phyloP scores from a whole-genome alignment of 2,888 invertebrate species.

The Thalpophila matura region DNA sequence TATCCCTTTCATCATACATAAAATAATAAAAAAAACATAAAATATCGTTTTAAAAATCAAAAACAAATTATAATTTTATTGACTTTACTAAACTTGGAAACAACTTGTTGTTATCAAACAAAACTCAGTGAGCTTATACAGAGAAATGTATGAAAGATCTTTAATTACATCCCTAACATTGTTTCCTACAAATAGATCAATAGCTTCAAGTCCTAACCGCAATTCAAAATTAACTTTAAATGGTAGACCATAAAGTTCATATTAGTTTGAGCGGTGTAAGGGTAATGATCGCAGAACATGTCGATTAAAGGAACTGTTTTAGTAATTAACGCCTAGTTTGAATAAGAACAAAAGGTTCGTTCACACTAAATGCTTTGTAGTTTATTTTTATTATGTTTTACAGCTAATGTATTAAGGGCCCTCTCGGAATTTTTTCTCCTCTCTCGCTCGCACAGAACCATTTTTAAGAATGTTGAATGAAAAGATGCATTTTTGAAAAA shows the following conservation, averaged over 20 bases:
- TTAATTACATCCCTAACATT: conserved; percentile 71
- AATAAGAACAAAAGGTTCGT: conserved; percentile 65
- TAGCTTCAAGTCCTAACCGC: conserved; percentile 61
- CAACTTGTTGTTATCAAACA: conserved; percentile 33
- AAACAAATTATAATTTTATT: conserved; percentile 32
- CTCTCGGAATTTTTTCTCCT: too few species aligned
- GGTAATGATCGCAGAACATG: conserved; percentile 15
- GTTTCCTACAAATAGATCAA: conserved; percentile 75
- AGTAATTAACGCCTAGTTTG: conserved; percentile 68
- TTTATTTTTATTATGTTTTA: conserved; percentile 34
- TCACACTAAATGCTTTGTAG: conserved; percentile 46
- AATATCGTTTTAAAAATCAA: neutral
- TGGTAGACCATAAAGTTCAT: conserved; percentile 3
- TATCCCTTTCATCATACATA: neutral
- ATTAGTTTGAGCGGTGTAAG: conserved; percentile 3
- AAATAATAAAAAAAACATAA: too few species aligned
- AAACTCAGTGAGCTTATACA: conserved; percentile 32
- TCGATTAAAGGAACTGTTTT: conserved; percentile 64
- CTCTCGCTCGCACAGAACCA: too few species aligned
- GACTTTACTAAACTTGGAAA: conserved; percentile 23
- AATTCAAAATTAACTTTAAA: conserved; percentile 26
- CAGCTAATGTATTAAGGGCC: neutral
- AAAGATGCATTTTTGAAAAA: too few species aligned
- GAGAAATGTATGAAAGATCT: conserved; percentile 63
- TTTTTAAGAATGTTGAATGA: too few species aligned